Evolutionary conservation across 1,140 invertebrate genomes (phyloP).

Genomic region (Marisa cornuarietis): DNA sequence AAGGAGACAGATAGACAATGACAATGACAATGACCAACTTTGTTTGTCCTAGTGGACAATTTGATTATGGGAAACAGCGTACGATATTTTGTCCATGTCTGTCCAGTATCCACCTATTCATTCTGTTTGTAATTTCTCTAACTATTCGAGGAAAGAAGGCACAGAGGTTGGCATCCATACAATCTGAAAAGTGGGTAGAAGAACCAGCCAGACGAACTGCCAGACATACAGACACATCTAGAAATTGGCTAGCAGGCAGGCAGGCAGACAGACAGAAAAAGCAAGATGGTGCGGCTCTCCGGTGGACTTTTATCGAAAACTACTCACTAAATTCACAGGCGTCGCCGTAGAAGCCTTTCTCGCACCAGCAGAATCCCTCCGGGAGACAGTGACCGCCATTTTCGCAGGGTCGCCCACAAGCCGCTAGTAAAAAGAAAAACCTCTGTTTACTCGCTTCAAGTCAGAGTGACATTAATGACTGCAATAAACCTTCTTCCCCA

Average conservation of each 20-base stretch:
- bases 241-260: not conserved
- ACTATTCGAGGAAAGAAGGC: not conserved
- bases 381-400: slow-evolving; percentile 56
- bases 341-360: slow-evolving; percentile 53
- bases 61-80: too few species aligned
- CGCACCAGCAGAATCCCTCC: slow-evolving; percentile 56
- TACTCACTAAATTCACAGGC: slow-evolving; percentile 75
- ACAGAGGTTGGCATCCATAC: not conserved
- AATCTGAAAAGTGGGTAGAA: not conserved
- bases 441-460: too few species aligned
- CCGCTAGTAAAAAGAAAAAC: slow-evolving; percentile 33
- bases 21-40: too few species aligned
- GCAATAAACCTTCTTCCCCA: too few species aligned
- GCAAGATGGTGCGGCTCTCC: not conserved
- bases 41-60: too few species aligned
- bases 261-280: not conserved
- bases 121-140: not conserved
- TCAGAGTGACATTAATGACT: too few species aligned
- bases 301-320: not conserved
- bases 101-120: not conserved
- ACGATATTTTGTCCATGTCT: not conserved
- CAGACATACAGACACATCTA: not conserved
- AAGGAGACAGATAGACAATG: not conserved
- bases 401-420: slow-evolving; percentile 52
- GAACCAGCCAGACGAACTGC: not conserved